Evolutionary conservation across 2,888 invertebrate species (phyloP).

Genomic region (Apodemia mormo): DNA sequence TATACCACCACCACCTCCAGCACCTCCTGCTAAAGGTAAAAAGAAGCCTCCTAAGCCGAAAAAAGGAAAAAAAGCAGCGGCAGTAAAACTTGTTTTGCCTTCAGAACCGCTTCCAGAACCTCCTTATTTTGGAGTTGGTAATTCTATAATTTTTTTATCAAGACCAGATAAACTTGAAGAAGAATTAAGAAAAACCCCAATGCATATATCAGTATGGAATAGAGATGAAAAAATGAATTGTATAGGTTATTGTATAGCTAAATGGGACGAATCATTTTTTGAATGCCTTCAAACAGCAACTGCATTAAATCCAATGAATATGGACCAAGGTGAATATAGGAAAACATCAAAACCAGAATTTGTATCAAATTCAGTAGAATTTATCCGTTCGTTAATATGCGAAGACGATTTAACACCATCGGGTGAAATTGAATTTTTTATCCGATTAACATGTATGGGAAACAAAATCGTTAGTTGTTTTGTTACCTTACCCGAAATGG

Average conservation of each 20-base stretch:
- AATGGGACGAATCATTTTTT: constrained; percentile 70
- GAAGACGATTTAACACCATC: constrained; percentile 72
- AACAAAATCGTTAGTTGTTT: constrained; percentile 65
- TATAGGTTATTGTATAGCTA: constrained; percentile 60
- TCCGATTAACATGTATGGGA: constrained; percentile 66
- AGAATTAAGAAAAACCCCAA: constrained; percentile 60
- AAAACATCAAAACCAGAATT: constrained; percentile 61
- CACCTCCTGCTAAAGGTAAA: constrained; percentile 58
- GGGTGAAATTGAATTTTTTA: constrained; percentile 67
- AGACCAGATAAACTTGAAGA: constrained; percentile 68
- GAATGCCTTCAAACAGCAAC: constrained; percentile 59
- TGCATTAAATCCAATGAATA: constrained; percentile 63
- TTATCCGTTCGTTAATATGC: constrained; percentile 60
- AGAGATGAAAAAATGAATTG: constrained; percentile 69
- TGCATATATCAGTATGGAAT: constrained; percentile 72
- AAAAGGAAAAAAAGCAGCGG: constrained; percentile 42
- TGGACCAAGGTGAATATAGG: constrained; percentile 67
- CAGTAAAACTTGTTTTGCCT: constrained; percentile 58
- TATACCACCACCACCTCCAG: constrained; percentile 66
- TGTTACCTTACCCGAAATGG: constrained; percentile 70
- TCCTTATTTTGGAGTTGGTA: constrained; percentile 73
- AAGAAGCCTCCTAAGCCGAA: constrained; percentile 33
- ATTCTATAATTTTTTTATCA: constrained; percentile 67
- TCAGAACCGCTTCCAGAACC: constrained; percentile 74
- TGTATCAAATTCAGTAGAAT: constrained; percentile 65